phyloP scores from a whole-genome alignment of 2,113 vertebrate genomes.

The Rana temporaria region DNA sequence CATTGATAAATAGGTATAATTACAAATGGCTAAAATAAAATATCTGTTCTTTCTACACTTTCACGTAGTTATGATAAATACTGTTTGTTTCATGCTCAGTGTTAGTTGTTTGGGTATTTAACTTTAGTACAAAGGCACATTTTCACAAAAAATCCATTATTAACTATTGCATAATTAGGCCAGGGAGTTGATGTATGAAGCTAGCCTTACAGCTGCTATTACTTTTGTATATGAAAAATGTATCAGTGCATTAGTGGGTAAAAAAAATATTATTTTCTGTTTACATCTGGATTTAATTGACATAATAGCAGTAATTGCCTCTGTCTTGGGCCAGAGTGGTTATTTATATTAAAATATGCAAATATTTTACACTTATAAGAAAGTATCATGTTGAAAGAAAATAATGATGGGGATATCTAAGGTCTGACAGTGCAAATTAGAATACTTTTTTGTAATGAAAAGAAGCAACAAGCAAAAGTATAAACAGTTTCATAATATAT shows the following conservation, averaged over 20 bases:
- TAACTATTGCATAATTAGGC: slow-evolving; percentile 49
- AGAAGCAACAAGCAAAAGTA: not conserved
- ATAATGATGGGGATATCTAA: not conserved
- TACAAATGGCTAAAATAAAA: slow-evolving; percentile 44
- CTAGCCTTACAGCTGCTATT: slow-evolving; percentile 32
- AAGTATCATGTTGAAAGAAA: not conserved
- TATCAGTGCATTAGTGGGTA: not conserved
- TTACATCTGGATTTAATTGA: slow-evolving; percentile 29
- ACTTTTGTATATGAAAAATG: slow-evolving; percentile 49
- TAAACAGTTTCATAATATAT: no score
- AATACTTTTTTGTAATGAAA: not conserved
- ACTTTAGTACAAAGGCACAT: slow-evolving; percentile 37
- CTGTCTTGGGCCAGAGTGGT: not conserved
- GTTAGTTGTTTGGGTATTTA: slow-evolving; percentile 21
- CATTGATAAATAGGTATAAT: slow-evolving; percentile 51
- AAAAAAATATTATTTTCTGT: slow-evolving; percentile 7
- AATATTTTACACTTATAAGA: not conserved
- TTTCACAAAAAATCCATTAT: slow-evolving; percentile 37
- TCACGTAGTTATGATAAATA: slow-evolving; percentile 39
- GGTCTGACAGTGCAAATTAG: not conserved
- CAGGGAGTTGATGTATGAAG: slow-evolving; percentile 30
- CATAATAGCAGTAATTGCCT: slow-evolving; percentile 33
- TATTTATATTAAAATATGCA: no score
- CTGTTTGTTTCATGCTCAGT: slow-evolving; percentile 25
- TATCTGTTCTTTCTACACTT: slow-evolving; percentile 26